Evolutionary conservation across 2,888 invertebrate species (phyloP).

Genomic region (Heliconius ismenius): DNA sequence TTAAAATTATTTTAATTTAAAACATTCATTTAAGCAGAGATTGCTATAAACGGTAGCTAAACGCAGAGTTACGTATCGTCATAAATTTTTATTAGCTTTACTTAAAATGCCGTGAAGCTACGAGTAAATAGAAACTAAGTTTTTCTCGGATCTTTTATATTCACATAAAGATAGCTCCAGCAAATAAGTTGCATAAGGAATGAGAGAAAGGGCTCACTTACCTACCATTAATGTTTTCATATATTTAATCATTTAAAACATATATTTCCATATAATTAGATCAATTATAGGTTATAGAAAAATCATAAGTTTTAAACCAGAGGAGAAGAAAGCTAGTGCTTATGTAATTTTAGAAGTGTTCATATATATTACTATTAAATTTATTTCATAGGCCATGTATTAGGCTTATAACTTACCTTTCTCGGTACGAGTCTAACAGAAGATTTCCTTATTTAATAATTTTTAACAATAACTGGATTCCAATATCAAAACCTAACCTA

Average conservation of each 20-base stretch:
- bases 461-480: too few species aligned
- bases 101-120: slow-evolving; percentile 11
- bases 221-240: not conserved
- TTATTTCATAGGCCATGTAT: too few species aligned
- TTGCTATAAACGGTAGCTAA: slow-evolving; percentile 8
- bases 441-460: too few species aligned
- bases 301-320: too few species aligned
- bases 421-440: too few species aligned
- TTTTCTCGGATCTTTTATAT: slow-evolving; percentile 8
- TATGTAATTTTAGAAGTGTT: too few species aligned
- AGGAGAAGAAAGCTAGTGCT: too few species aligned
- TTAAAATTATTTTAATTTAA: slow-evolving; percentile 7
- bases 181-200: not conserved
- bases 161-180: slow-evolving; percentile 7
- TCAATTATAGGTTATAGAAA: not conserved
- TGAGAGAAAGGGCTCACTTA: not conserved
- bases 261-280: not conserved
- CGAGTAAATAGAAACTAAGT: slow-evolving; percentile 13
- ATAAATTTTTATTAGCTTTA: slow-evolving; percentile 20
- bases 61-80: slow-evolving; percentile 17
- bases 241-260: not conserved
- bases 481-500: too few species aligned
- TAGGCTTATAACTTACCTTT: too few species aligned
- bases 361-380: too few species aligned
- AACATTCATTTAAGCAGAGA: slow-evolving; percentile 1